Evolutionary conservation across 2,888 invertebrate genomes (phyloP).

Genomic region (Atrina japonica): DNA sequence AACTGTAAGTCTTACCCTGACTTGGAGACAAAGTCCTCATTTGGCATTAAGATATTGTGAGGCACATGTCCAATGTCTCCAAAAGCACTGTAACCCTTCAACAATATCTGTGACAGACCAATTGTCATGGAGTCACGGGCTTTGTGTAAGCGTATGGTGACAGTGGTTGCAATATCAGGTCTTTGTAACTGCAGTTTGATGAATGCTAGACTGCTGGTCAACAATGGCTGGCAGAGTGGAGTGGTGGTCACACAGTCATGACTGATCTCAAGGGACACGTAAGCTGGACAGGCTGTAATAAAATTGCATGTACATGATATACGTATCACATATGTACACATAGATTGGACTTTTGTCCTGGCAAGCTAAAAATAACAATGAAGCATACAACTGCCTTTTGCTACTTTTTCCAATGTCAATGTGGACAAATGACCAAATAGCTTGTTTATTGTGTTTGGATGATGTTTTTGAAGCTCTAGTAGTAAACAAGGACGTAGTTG

Average conservation of each 20-base stretch:
- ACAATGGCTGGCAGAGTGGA: slow-evolving; percentile 92
- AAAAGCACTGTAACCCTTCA: slow-evolving; percentile 93
- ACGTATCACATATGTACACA: too few species aligned
- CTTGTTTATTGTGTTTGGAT: too few species aligned
- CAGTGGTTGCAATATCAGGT: slow-evolving; percentile 92
- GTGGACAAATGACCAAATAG: too few species aligned
- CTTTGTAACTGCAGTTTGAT: slow-evolving; percentile 91
- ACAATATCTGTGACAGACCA: slow-evolving; percentile 91
- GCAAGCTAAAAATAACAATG: too few species aligned
- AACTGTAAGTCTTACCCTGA: slow-evolving; percentile 69
- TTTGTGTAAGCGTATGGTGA: slow-evolving; percentile 89
- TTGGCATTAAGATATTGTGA: slow-evolving; percentile 65
- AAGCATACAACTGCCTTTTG: too few species aligned
- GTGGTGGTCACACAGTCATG: slow-evolving; percentile 89
- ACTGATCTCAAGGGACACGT: slow-evolving; percentile 92
- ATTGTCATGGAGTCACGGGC: slow-evolving; percentile 94
- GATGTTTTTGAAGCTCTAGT: too few species aligned
- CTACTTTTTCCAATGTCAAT: too few species aligned
- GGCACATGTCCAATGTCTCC: slow-evolving; percentile 81
- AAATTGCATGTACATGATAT: neutral
- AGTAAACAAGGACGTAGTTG: too few species aligned
- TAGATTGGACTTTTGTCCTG: too few species aligned
- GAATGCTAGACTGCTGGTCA: slow-evolving; percentile 90
- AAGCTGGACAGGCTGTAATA: slow-evolving; percentile 88
- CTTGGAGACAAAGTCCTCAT: slow-evolving; percentile 77